Conservation (phyloP, 2,113 vertebrate species). For the Psammodynastes pulverulentus region DNA sequence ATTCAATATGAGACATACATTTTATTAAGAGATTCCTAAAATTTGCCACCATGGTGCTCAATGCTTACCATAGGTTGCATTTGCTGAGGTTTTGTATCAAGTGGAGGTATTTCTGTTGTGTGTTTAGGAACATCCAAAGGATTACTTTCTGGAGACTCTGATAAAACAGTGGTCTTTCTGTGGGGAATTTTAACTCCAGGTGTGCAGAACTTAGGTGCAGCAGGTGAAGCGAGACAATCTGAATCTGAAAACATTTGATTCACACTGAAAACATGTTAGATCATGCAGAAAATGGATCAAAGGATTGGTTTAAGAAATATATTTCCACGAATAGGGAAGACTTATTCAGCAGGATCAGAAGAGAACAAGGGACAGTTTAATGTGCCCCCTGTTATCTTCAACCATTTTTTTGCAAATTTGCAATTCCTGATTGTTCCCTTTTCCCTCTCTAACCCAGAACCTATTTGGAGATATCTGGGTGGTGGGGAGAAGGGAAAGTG, state of each 20-base stretch:
- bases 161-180: conserved; percentile 46
- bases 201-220: conserved; percentile 75
- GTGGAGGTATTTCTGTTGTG: conserved; percentile 59
- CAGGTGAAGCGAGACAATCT: conserved; percentile 70
- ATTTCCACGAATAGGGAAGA: not conserved
- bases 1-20: not conserved
- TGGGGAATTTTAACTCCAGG: conserved; percentile 73
- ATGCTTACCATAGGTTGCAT: conserved; percentile 63
- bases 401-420: not conserved
- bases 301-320: not conserved
- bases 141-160: conserved; percentile 37
- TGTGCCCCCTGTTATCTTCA: not conserved
- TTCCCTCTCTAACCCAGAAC: not conserved
- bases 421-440: not conserved
- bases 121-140: conserved; percentile 3
- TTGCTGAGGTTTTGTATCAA: conserved; percentile 62
- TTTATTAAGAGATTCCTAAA: not conserved
- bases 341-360: not conserved
- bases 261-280: not conserved
- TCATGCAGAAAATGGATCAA: not conserved
- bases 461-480: not conserved
- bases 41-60: not conserved
- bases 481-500: not conserved
- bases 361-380: not conserved
- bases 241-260: conserved; percentile 50